phyloP scores from a whole-genome alignment of 1,140 invertebrate species.

The Drosophila quadrilineata region DNA sequence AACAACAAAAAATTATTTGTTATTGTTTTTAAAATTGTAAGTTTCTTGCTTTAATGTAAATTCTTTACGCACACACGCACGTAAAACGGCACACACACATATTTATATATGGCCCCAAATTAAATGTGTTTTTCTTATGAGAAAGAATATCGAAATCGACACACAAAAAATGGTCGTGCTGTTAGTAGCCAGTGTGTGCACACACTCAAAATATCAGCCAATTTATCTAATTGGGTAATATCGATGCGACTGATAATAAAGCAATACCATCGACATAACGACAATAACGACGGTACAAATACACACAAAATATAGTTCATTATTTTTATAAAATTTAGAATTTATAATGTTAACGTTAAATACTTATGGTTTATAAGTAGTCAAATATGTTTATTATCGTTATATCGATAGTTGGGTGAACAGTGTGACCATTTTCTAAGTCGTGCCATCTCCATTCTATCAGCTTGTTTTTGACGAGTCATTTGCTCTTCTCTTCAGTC shows the following conservation, averaged over 20 bases:
- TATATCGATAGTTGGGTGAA: background rate
- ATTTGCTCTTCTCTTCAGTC: slow-evolving; percentile 46
- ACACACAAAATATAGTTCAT: no score
- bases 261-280: no score
- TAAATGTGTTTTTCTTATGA: slow-evolving; percentile 70
- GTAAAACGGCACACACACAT: slow-evolving; percentile 42
- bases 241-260: no score
- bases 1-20: no score
- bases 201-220: slow-evolving; percentile 15
- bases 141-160: slow-evolving; percentile 52
- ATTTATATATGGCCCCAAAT: slow-evolving; percentile 44
- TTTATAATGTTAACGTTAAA: no score
- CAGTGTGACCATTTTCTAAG: background rate
- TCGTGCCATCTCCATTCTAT: background rate
- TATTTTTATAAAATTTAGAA: no score
- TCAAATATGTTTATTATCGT: no score
- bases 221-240: slow-evolving; percentile 30
- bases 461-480: slow-evolving; percentile 73
- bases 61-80: slow-evolving; percentile 50
- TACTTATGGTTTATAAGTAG: no score
- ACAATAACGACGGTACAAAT: no score
- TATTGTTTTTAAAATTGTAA: slow-evolving; percentile 30
- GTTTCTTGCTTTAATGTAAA: slow-evolving; percentile 22
- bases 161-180: slow-evolving; percentile 45
- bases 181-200: slow-evolving; percentile 46